Percentiles rank a stretch among this genome's conserved stretches.
Evolutionary conservation across 2,113 vertebrate genomes (phyloP).

Genomic region (Capreolus pygargus): DNA sequence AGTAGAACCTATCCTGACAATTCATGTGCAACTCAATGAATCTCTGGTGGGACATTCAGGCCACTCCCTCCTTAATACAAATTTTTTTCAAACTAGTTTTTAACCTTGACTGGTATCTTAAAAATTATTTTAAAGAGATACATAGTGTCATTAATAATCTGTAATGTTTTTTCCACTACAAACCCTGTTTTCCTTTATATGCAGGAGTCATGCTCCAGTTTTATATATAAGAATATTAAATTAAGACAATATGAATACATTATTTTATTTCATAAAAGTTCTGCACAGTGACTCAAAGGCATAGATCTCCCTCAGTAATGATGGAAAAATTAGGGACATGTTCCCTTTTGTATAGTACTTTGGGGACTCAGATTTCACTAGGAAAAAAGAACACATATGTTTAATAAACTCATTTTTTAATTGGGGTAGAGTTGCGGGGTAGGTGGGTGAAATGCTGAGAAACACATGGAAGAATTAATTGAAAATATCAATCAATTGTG

Average conservation of each 20-base stretch:
- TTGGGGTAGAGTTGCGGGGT: not conserved
- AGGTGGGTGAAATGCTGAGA: slow-evolving; percentile 40
- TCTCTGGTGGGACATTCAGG: not conserved
- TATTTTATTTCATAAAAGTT: slow-evolving; percentile 39
- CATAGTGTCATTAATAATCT: not conserved
- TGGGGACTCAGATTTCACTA: not conserved
- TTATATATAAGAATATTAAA: slow-evolving; percentile 19
- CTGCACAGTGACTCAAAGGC: not conserved
- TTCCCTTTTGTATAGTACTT: not conserved
- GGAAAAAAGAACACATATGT: not conserved
- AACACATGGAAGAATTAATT: not conserved
- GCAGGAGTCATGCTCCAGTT: not conserved
- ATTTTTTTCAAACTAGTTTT: not conserved
- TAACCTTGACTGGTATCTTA: not conserved
- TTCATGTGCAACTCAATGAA: not conserved
- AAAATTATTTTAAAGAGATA: not conserved
- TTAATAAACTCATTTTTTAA: not conserved
- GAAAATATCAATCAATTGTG: not conserved
- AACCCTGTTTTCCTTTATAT: not conserved
- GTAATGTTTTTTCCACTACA: not conserved
- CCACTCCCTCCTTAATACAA: not conserved
- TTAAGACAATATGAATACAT: slow-evolving; percentile 28
- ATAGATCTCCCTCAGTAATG: slow-evolving; percentile 17
- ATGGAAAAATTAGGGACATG: not conserved
- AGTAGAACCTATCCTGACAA: not conserved